Conservation (phyloP, 2,888 invertebrate genomes). For the Onthophagus sagittarius region DNA sequence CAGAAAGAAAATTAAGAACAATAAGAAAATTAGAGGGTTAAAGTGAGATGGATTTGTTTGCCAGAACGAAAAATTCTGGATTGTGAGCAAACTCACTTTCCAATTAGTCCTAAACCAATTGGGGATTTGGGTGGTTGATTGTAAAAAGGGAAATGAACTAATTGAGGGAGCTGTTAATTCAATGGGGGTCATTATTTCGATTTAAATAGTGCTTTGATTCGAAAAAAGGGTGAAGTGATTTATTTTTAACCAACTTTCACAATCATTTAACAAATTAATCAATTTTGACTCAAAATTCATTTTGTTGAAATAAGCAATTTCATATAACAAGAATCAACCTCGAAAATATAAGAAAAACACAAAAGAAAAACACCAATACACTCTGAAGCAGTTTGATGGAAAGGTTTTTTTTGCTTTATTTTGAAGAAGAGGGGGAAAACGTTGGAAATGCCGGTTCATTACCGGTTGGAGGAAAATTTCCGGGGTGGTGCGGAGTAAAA, state of each 20-base stretch:
- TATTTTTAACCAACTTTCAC: too few relatives aligned
- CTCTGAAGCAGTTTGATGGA: background rate
- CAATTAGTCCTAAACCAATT: background rate
- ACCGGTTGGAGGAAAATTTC: background rate
- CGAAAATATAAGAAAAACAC: background rate
- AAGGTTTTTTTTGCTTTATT: background rate
- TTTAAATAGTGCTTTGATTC: background rate
- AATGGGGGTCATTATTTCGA: background rate
- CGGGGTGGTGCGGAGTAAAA: background rate
- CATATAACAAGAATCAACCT: background rate
- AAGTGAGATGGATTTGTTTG: too few relatives aligned
- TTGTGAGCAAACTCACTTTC: too few relatives aligned
- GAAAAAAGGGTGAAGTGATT: background rate
- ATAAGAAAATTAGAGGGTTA: background rate
- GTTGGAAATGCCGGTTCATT: background rate
- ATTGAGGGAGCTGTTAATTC: background rate
- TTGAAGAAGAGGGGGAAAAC: background rate
- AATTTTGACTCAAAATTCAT: too few relatives aligned
- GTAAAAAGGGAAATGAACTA: background rate
- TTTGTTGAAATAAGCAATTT: too few relatives aligned
- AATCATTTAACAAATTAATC: too few relatives aligned
- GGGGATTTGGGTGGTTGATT: background rate
- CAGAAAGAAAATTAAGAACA: conserved; percentile 24
- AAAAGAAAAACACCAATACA: background rate
- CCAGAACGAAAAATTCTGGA: too few relatives aligned